A percentile compares a stretch with the other conserved stretches of the same genome.
Evolutionary conservation across 2,888 invertebrate genomes (phyloP).

Genomic region (Pyrrhia umbra): DNA sequence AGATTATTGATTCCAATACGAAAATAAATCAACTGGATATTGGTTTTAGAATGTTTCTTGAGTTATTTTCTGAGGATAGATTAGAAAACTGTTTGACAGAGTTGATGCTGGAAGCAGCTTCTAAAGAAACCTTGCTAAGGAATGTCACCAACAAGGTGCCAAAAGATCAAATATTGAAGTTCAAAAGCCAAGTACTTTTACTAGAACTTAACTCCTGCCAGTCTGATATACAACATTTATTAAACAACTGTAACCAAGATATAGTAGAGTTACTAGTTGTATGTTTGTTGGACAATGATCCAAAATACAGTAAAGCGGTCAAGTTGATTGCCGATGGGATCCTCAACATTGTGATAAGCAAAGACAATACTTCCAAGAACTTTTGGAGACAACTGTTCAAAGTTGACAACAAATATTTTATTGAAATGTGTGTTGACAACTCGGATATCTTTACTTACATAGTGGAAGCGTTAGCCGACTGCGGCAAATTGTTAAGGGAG

Average conservation of each 20-base stretch:
- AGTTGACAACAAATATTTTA: constrained; percentile 71
- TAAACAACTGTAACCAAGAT: constrained; percentile 71
- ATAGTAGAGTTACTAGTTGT: constrained; percentile 75
- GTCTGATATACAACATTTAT: constrained; percentile 67
- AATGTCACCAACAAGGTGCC: constrained; percentile 72
- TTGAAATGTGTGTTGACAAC: constrained; percentile 76
- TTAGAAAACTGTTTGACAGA: constrained; percentile 77
- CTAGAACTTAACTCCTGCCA: constrained; percentile 67
- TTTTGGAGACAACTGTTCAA: constrained; percentile 80
- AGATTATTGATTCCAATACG: constrained; percentile 78
- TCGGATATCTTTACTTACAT: constrained; percentile 74
- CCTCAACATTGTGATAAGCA: constrained; percentile 68
- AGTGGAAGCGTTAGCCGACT: constrained; percentile 79
- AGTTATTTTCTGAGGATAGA: constrained; percentile 76
- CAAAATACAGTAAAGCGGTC: constrained; percentile 63
- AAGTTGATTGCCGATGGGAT: constrained; percentile 68
- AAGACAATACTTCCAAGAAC: constrained; percentile 66
- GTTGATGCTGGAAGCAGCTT: constrained; percentile 82
- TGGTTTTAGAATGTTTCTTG: constrained; percentile 76
- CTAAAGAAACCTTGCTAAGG: constrained; percentile 77
- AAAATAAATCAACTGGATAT: constrained; percentile 74
- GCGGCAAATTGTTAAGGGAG: constrained; percentile 79
- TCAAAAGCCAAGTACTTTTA: constrained; percentile 78
- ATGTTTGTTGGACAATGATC: constrained; percentile 73
- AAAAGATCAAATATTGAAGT: constrained; percentile 71